Evolutionary conservation across 2,888 invertebrate genomes (phyloP).

Genomic region (Meandrusa payeni): DNA sequence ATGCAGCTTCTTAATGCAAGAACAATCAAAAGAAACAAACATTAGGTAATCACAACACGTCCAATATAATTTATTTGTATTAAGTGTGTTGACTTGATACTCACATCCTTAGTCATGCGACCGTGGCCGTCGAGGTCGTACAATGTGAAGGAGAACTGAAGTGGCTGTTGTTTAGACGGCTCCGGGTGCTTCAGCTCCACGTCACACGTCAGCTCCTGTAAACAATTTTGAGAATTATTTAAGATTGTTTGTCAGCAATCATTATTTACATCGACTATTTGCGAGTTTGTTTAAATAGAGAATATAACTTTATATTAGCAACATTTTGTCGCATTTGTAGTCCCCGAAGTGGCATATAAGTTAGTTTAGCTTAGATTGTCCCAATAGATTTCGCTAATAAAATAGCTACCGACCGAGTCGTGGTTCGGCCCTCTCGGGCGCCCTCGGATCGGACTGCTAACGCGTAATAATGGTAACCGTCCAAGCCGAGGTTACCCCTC

Average conservation of each 20-base stretch:
- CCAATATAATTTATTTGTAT: slow-evolving; percentile 4
- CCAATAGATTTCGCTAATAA: too few relatives aligned
- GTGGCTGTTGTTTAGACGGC: slow-evolving; percentile 83
- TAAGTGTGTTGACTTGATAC: slow-evolving; percentile 42
- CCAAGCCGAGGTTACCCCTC: too few relatives aligned
- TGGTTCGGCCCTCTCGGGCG: too few relatives aligned
- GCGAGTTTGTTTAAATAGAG: too few relatives aligned
- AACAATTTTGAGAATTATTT: slow-evolving; percentile 29
- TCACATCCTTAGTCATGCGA: slow-evolving; percentile 94
- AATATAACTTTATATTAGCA: too few relatives aligned
- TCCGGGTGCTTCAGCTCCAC: slow-evolving; percentile 92
- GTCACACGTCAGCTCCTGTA: slow-evolving; percentile 93
- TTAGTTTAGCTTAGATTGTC: too few relatives aligned
- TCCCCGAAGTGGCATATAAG: too few relatives aligned
- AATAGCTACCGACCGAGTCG: too few relatives aligned
- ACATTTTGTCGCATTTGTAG: too few relatives aligned
- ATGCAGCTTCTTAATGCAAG: too few relatives aligned
- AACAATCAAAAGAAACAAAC: neutral
- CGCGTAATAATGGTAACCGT: too few relatives aligned
- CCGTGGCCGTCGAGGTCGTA: slow-evolving; percentile 96
- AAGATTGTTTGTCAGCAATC: neutral
- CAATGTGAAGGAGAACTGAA: slow-evolving; percentile 92
- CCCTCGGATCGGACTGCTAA: too few relatives aligned
- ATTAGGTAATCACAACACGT: slow-evolving; percentile 8
- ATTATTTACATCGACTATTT: neutral